Evolutionary conservation across 2,113 vertebrate genomes (phyloP), one percentile per base, ranked within the genome.

Genomic region (Peromyscus leucopus): DNA sequence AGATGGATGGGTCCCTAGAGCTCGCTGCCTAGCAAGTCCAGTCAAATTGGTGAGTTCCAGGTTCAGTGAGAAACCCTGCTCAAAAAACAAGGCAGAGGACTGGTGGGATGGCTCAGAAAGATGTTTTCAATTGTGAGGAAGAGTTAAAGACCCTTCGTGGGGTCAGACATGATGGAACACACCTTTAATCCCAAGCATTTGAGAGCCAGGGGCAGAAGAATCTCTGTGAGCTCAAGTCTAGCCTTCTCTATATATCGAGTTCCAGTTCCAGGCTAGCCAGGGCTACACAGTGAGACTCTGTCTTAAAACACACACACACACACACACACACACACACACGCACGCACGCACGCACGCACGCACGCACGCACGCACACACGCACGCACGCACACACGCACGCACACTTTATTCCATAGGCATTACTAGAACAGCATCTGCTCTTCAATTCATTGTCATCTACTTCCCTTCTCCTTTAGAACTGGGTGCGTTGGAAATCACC

Each of bases 401-500:
- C 88, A 79, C 57, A 9, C 69, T 72, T 17, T 72, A n/a, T n/a
- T 72, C 69, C 19, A 6, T 19, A 71, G 80, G 16, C 67, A 65
- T 69, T 76, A 6, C 15, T 74, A 42, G 17, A 88, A 3, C 42
- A 48, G 8, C 42, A 46, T 80, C 39, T 75, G 21, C 12, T 17
- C 46, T 63, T n/a, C 31, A 48, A 17, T 46, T 94, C 83, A 95
- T 33, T 67, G 12, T 28, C 36, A 10, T 84, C 69, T 96, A 31
- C 55, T 55, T 59, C 92, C 16, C 26, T 76, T 57, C 63, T 31
- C n/a, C 85, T 86, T 31, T 5, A 99, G 99, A 97, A 76, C 7
- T 98, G 97, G 97, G 98, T 31, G 15, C 13, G 1, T 0, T 94
- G n/a, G 98, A 99, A 16, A 92, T 98, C 0, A 3, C 94, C 69